Conservation (phyloP, 2,113 vertebrate genomes). For the Caloenas nicobarica region DNA sequence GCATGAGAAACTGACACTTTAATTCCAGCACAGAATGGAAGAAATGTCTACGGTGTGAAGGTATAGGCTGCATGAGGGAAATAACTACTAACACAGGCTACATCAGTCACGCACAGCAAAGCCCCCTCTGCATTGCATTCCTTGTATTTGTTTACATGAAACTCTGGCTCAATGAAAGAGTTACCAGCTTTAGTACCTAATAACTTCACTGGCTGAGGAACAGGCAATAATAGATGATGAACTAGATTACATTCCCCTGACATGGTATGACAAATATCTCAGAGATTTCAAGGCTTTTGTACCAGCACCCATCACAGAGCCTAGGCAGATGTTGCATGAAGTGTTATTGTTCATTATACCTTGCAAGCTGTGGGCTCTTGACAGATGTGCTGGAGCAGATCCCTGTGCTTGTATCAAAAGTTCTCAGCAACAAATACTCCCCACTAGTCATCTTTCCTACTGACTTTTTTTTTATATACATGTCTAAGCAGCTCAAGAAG, state of each 20-base stretch:
- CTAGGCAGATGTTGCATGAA: neutral
- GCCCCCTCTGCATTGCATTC: neutral
- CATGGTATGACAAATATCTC: neutral
- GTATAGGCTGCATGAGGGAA: neutral
- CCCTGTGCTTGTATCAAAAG: neutral
- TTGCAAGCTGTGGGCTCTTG: neutral
- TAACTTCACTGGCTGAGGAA: neutral
- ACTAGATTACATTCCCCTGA: neutral
- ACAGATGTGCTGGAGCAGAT: slow-evolving; percentile 29
- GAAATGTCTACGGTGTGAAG: neutral
- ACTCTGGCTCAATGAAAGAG: neutral
- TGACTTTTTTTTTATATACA: neutral
- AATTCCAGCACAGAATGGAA: neutral
- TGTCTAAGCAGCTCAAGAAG: slow-evolving; percentile 10
- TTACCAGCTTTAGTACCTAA: neutral
- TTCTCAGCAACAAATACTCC: neutral
- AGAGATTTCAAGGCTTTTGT: neutral
- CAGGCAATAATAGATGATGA: neutral
- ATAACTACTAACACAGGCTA: neutral
- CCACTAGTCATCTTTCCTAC: neutral
- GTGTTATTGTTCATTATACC: neutral
- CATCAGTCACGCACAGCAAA: neutral
- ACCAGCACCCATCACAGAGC: neutral
- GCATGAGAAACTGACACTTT: neutral
- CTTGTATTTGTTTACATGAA: neutral